Evolutionary conservation across 2,113 vertebrate genomes (phyloP).

Genomic region (Proteles cristata): DNA sequence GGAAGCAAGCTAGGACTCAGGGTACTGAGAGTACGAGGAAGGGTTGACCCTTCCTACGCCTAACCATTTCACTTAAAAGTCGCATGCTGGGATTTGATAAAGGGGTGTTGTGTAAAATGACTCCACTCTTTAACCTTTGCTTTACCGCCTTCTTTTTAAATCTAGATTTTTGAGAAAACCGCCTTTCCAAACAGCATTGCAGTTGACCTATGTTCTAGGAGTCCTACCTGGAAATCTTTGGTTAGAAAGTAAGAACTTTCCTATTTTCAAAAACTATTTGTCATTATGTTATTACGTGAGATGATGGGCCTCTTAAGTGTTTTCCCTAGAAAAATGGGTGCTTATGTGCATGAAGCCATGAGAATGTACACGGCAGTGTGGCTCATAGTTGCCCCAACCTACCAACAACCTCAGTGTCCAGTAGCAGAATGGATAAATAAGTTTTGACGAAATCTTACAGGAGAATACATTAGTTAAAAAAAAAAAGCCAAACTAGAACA

Average conservation of each 20-base stretch:
- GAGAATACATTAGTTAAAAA: neutral
- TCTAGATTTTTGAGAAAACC: conserved; percentile 95
- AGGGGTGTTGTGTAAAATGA: neutral
- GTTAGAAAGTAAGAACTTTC: conserved; percentile 91
- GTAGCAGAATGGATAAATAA: neutral
- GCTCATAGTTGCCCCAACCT: neutral
- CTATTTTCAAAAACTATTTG: conserved; percentile 47
- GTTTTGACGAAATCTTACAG: fast-evolving
- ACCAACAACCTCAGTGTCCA: neutral
- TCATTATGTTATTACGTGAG: neutral
- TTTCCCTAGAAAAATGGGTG: neutral
- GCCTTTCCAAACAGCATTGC: conserved; percentile 90
- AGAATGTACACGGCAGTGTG: neutral
- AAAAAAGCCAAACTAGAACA: neutral
- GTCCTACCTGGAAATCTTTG: conserved; percentile 92
- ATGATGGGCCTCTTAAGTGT: neutral
- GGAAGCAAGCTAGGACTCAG: neutral
- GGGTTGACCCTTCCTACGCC: neutral
- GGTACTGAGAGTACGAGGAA: neutral
- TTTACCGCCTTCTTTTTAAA: conserved; percentile 69
- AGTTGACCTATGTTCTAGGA: conserved; percentile 89
- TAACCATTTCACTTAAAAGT: neutral
- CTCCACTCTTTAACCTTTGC: conserved; percentile 27
- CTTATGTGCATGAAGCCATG: neutral
- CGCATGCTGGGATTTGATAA: neutral